A percentile compares a stretch with the other conserved stretches of the same genome.
Conservation (phyloP, 2,797 vertebrate genomes). For the Emys orbicularis region DNA sequence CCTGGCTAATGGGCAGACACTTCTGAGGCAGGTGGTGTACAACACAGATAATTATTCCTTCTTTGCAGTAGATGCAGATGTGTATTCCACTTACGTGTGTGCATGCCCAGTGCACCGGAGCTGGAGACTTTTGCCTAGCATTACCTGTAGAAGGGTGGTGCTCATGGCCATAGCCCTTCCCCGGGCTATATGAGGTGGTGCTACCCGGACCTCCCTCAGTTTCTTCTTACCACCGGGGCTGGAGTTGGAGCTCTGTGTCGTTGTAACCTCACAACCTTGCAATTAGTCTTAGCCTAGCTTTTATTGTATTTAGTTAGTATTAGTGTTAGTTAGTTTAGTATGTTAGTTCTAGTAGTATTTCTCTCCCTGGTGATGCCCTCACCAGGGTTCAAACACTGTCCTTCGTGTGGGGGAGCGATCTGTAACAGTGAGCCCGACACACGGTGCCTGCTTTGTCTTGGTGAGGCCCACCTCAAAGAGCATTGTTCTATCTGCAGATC, state of each 20-base stretch:
- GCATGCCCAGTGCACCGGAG: neutral
- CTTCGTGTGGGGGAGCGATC: neutral
- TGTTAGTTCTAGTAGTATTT: neutral
- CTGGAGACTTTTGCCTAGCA: neutral
- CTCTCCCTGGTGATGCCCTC: too few relatives aligned
- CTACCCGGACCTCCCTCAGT: neutral
- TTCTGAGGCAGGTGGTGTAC: neutral
- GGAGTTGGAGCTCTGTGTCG: neutral
- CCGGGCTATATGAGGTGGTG: neutral
- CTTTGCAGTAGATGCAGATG: neutral
- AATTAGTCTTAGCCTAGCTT: neutral
- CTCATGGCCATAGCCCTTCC: neutral
- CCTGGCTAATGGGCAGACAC: rapidly evolving
- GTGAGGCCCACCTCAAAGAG: neutral
- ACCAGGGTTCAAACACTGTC: neutral
- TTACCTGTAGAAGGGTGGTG: neutral
- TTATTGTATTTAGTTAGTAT: neutral
- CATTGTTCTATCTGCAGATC: neutral
- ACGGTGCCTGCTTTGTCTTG: neutral
- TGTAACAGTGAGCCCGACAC: neutral
- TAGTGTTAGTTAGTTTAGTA: neutral
- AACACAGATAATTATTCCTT: neutral
- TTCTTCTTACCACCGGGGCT: neutral
- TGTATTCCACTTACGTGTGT: neutral
- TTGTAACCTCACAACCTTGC: neutral